phyloP scores from a whole-genome alignment of 2,113 vertebrate species.

The Mobula birostris region DNA sequence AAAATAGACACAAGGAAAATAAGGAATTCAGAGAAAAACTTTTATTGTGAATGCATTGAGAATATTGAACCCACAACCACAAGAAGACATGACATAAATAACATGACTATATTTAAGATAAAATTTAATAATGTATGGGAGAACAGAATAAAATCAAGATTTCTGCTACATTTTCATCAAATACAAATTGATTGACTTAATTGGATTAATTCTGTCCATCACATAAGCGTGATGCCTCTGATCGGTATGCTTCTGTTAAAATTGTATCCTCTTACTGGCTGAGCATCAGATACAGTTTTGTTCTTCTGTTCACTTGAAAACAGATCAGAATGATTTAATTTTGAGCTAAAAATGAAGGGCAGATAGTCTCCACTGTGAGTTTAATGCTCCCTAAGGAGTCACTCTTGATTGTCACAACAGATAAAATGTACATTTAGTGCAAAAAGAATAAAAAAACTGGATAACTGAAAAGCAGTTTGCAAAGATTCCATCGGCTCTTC shows the following conservation, averaged over 20 bases:
- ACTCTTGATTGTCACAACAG: no score
- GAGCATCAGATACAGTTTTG: not conserved
- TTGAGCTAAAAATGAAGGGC: not conserved
- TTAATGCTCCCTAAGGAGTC: not conserved
- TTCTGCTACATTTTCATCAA: slow-evolving; percentile 1
- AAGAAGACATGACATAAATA: not conserved
- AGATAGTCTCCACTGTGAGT: not conserved
- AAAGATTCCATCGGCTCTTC: not conserved
- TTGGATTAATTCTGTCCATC: not conserved
- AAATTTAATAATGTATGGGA: not conserved
- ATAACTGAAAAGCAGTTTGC: not conserved
- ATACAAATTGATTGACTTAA: not conserved
- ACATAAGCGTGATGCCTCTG: not conserved
- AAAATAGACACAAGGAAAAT: not conserved
- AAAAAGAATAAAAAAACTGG: no score
- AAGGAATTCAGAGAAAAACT: not conserved
- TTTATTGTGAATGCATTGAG: not conserved
- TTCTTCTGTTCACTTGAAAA: not conserved
- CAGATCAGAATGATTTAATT: not conserved
- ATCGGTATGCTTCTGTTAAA: not conserved
- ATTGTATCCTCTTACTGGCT: not conserved
- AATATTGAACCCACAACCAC: not conserved
- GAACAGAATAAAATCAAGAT: not conserved
- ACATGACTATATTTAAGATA: not conserved
- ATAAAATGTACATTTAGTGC: no score